These are phyloP conservation scores for Pandion haliaetus DNA, from an alignment of 2,113 vertebrate species.

Conservation along the genomic window DNA sequence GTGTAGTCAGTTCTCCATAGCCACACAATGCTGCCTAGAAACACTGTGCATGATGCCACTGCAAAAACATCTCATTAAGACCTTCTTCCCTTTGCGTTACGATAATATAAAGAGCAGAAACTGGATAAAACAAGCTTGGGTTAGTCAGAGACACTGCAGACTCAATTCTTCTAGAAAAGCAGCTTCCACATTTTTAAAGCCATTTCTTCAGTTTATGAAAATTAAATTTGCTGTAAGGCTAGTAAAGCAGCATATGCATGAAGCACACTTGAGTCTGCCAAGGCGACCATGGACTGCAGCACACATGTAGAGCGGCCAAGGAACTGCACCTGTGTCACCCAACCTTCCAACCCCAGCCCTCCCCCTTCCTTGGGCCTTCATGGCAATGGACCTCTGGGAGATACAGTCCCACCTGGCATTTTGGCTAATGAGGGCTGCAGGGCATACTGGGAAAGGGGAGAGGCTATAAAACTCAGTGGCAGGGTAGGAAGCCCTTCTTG, in stretches of 20 bases:
- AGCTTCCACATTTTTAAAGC: background rate
- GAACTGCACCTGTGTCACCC: background rate
- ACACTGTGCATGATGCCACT: background rate
- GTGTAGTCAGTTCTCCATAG: background rate
- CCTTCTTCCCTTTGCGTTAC: background rate
- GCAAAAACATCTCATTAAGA: background rate
- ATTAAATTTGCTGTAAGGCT: background rate
- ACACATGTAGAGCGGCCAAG: background rate
- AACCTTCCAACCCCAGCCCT: background rate
- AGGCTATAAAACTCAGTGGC: background rate
- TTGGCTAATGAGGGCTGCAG: background rate
- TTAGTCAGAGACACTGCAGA: background rate
- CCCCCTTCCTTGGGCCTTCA: background rate
- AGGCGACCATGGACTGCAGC: background rate
- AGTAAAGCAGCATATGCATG: background rate
- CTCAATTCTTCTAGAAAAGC: background rate
- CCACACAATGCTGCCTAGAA: slow-evolving; percentile 12
- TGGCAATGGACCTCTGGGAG: background rate
- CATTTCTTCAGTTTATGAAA: background rate
- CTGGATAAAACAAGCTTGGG: background rate
- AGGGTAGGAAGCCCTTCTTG: background rate
- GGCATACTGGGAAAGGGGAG: background rate
- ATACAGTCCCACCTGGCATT: background rate
- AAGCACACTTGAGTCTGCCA: background rate
- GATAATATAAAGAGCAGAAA: background rate